A percentile compares a stretch with the other conserved stretches of the same genome.
Evolutionary conservation across 2,888 invertebrate genomes (phyloP).

Genomic region (Rhodophaea formosa): DNA sequence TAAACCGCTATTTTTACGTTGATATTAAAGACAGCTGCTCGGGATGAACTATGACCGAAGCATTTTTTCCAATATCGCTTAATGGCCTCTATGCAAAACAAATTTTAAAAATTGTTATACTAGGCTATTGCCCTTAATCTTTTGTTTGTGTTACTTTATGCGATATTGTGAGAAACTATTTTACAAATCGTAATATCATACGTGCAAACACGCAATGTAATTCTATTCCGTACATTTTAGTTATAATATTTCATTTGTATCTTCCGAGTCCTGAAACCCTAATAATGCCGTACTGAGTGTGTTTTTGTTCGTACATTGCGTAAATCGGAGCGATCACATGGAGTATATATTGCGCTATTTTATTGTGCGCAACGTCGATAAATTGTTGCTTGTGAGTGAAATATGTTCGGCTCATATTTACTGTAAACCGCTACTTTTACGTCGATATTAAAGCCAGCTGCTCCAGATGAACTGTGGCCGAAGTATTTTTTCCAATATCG

Average conservation of each 20-base stretch:
- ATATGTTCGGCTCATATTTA: constrained; percentile 24
- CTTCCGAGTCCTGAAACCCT: constrained; percentile 12
- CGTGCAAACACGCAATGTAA: background rate
- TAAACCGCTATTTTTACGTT: background rate
- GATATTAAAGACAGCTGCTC: background rate
- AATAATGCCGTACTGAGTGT: constrained; percentile 19
- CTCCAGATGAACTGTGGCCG: background rate
- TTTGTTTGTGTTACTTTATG: too few relatives aligned
- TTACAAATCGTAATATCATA: constrained; percentile 4
- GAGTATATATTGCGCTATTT: constrained; percentile 27
- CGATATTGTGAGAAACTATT: too few relatives aligned
- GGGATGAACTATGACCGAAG: background rate
- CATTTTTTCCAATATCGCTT: background rate
- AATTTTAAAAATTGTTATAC: too few relatives aligned
- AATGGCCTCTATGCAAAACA: background rate
- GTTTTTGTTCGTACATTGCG: constrained; percentile 5
- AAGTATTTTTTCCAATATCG: background rate
- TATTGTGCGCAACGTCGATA: constrained; percentile 34
- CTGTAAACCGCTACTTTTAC: background rate
- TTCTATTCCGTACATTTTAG: background rate
- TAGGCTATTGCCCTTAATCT: too few relatives aligned
- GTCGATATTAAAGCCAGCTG: background rate
- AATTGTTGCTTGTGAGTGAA: constrained; percentile 31
- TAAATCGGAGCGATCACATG: constrained; percentile 19
- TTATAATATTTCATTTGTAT: constrained; percentile 18